A percentile compares a stretch with the other conserved stretches of the same genome.
Conservation (phyloP, 2,797 vertebrate species). For the Eupleurogrammus muticus region DNA sequence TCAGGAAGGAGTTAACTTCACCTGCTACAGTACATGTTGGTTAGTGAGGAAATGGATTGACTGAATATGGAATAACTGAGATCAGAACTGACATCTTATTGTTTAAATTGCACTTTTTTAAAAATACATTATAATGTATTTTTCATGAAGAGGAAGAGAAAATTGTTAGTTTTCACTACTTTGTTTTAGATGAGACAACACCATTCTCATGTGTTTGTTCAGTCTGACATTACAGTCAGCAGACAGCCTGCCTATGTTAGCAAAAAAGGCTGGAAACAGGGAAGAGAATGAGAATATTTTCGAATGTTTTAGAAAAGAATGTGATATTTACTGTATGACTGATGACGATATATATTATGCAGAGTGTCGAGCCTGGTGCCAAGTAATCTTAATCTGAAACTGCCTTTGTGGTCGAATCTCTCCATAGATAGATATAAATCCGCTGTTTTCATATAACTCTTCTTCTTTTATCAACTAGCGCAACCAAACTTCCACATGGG, state of each 20-base stretch:
- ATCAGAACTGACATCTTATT: no score
- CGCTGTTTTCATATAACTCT: conserved; percentile 40
- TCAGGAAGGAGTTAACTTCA: no score
- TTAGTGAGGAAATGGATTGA: no score
- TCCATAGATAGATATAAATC: conserved; percentile 39
- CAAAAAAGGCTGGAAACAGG: conserved; percentile 3
- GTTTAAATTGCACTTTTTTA: no score
- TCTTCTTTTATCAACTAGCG: conserved; percentile 33
- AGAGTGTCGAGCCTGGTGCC: not conserved
- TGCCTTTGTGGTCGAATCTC: conserved; percentile 28
- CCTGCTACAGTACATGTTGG: no score
- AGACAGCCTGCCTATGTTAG: not conserved
- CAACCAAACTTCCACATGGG: conserved; percentile 32
- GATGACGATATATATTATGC: not conserved
- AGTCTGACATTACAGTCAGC: not conserved
- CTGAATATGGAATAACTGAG: no score
- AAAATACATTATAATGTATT: no score
- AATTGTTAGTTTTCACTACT: no score
- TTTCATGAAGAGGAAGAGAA: no score
- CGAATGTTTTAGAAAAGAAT: not conserved
- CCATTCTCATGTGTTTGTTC: not conserved
- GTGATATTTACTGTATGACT: not conserved
- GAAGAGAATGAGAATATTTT: conserved; percentile 13
- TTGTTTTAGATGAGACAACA: not conserved
- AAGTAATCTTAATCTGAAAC: conserved; percentile 39